Percentiles rank a stretch among this genome's conserved stretches.
These are phyloP conservation scores for Endomychus coccineus DNA, from an alignment of 2,888 invertebrate species.

Conservation along the genomic window DNA sequence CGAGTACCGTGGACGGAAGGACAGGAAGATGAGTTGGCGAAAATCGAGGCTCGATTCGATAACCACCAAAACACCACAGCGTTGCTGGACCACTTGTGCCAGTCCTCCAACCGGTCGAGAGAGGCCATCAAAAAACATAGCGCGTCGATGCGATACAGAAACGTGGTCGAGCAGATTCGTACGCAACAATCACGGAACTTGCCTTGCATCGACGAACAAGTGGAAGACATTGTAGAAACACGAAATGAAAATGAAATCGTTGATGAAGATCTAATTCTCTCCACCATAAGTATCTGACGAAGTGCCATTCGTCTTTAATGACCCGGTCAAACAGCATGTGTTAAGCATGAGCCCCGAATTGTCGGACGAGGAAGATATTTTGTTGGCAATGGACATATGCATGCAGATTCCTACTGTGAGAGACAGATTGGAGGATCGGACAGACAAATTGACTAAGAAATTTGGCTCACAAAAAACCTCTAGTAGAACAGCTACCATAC, in stretches of 20 bases:
- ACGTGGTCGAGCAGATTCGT: background rate
- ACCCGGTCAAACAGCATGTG: too few species aligned
- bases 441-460: background rate
- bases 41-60: background rate
- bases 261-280: background rate
- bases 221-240: too few species aligned
- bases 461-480: too few species aligned
- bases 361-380: background rate
- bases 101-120: background rate
- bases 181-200: background rate
- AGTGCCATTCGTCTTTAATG: too few species aligned
- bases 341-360: too few species aligned
- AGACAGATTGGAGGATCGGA: background rate
- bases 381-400: background rate
- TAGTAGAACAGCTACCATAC: too few species aligned
- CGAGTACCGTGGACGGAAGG: background rate
- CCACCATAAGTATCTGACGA: background rate
- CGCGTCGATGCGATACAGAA: background rate
- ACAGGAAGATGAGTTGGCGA: background rate
- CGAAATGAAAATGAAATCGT: background rate
- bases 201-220: background rate
- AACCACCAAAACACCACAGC: background rate
- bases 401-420: background rate
- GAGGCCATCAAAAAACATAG: slow-evolving; percentile 1
- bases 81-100: background rate